phyloP scores from a whole-genome alignment of 1,140 invertebrate genomes.

The Colletes gigas region DNA sequence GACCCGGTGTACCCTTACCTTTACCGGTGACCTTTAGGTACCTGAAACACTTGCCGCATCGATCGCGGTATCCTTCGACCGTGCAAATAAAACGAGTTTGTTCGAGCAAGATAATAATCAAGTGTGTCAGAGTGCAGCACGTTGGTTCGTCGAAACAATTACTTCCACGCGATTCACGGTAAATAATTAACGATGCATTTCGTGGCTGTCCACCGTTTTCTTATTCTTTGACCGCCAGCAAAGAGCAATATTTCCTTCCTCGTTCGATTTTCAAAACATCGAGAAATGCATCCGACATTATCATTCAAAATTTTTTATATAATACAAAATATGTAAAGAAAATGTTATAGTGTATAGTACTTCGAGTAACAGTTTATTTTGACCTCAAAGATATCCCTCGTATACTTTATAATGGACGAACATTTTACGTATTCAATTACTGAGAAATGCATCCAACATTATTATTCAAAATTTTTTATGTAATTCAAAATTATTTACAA shows the following conservation, averaged over 20 bases:
- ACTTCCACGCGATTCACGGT: conserved; percentile 13
- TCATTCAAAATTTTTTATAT: no score
- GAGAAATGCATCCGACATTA: background rate
- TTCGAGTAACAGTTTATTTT: no score
- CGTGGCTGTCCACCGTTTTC: background rate
- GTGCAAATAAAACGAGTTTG: conserved; percentile 53
- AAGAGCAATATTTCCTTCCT: no score
- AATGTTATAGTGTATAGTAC: no score
- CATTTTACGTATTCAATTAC: no score
- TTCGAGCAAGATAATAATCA: conserved; percentile 50
- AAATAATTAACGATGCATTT: conserved; percentile 11
- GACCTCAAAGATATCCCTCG: no score
- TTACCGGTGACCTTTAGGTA: conserved; percentile 57
- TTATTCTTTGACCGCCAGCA: no score
- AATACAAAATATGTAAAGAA: no score
- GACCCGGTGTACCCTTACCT: conserved; percentile 28
- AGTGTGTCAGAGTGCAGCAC: conserved; percentile 6
- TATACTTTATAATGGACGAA: no score
- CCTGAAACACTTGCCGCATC: conserved; percentile 42
- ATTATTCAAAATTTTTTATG: no score
- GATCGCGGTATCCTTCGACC: conserved; percentile 44
- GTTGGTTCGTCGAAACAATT: conserved; percentile 40
- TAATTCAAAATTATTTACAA: no score
- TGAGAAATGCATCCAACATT: no score
- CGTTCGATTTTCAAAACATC: background rate